Base-by-base conservation (phyloP, 2,888 invertebrate genomes). In the Temnothorax ravouxi region DNA sequence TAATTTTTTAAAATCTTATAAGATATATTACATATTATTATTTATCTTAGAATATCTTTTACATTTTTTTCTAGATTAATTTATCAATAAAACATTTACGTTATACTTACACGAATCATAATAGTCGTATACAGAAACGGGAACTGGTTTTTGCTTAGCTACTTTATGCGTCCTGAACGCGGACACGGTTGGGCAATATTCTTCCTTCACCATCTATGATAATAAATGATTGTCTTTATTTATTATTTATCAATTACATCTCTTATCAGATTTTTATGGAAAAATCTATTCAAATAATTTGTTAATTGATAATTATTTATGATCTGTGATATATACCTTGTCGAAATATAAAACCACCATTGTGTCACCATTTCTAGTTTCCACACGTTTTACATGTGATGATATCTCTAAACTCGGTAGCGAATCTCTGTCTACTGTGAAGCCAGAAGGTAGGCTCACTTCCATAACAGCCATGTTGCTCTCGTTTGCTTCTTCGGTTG, bases 391-490 rank as follows among this genome's bases (percentile, higher is more conserved):
- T 3, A 96, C 96, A 87, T 96, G 95, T 90, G 96, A 95, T 0
- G 96, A 96, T 0, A 95, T 94, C 93, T 96, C 95, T 75, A 96
- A 93, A 89, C 95, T 96, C 5, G 97, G 97, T 47, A 98, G 95
- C 0, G 97, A 97, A 91, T 97, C 97, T 88, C 96, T 95, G 91
- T 98, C 98, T 0, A 98, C 97, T 0, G 97, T 96, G 93, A 97
- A 99, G n/a, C 99, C 99, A 0, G 98, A 98, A 0, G 99, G 98
- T 84, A 99, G 95, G 86, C 97, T 97, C 0, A 99, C 97, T 92
- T 98, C 98, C 96, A 99, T 97, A 0, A 99, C 97, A 15, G 98
- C 98, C 97, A 99, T 97, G 88, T 99, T 99, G 86, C 98, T 98
- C 88, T 96, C 96, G 25, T 97, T 97, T 72, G 96, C 96, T 91